Evolutionary conservation across 53 echinoderm and acorn worm genomes (phyloP).

Genomic region (Echinometra lucunter): DNA sequence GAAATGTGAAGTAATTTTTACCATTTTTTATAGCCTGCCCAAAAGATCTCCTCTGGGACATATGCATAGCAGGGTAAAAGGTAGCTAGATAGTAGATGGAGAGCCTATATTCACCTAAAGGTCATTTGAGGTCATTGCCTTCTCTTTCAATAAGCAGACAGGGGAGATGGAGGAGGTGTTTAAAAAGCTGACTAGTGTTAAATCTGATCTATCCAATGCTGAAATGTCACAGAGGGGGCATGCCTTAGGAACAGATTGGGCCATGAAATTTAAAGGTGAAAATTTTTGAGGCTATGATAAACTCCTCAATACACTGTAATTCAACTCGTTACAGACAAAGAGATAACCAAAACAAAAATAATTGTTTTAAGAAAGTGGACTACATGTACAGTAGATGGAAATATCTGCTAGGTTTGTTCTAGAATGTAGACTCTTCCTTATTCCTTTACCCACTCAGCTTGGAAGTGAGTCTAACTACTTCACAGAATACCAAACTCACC

Average conservation of each 20-base stretch:
- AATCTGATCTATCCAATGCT: neutral
- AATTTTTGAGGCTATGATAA: neutral
- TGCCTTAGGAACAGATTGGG: neutral
- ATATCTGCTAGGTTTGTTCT: neutral
- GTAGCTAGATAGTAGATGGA: neutral
- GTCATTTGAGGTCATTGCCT: conserved; percentile 62
- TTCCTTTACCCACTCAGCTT: neutral
- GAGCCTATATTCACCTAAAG: conserved; percentile 27
- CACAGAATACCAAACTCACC: neutral
- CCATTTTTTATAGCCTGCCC: no score
- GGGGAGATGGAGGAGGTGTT: neutral
- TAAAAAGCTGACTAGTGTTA: conserved; percentile 17
- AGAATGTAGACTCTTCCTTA: neutral
- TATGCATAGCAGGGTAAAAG: no score
- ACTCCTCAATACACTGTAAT: neutral
- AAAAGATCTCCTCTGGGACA: no score
- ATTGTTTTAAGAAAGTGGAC: neutral
- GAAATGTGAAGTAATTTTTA: no score
- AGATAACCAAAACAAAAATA: neutral
- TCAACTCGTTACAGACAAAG: neutral
- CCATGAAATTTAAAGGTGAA: neutral
- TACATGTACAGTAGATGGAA: no score
- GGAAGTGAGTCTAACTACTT: neutral
- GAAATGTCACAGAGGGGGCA: conserved; percentile 24
- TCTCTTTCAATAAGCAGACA: conserved; percentile 47